phyloP scores from a whole-genome alignment of 2,797 vertebrate genomes.

The Peromyscus nudipes region DNA sequence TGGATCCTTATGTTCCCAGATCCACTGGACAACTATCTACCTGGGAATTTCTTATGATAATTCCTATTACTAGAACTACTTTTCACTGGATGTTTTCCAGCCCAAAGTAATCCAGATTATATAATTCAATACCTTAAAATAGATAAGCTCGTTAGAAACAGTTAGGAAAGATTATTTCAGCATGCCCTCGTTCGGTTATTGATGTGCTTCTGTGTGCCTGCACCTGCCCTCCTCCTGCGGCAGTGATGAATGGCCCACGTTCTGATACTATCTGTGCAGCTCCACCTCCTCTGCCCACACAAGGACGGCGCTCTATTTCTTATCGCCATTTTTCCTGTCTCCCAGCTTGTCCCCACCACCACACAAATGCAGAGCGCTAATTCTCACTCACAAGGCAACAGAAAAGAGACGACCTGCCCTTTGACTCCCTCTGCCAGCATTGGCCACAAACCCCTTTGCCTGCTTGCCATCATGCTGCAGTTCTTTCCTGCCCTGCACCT shows the following conservation, averaged over 20 bases:
- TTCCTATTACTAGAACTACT: not conserved
- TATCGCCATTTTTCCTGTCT: not conserved
- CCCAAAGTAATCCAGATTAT: not conserved
- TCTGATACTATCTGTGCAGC: not conserved
- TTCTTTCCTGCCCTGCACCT: not conserved
- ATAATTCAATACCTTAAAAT: not conserved
- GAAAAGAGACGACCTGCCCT: not conserved
- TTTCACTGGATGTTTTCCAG: not conserved
- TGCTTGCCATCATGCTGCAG: not conserved
- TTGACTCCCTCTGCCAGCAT: not conserved
- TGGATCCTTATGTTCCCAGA: not conserved
- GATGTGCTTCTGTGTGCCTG: not conserved
- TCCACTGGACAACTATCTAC: not conserved
- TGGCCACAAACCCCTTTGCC: not conserved
- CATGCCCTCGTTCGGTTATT: not conserved
- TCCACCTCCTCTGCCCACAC: not conserved
- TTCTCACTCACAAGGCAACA: not conserved
- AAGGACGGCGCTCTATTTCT: not conserved
- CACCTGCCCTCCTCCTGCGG: not conserved
- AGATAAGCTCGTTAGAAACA: not conserved
- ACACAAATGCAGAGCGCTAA: not conserved
- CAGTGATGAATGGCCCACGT: fast-evolving
- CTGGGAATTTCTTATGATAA: not conserved
- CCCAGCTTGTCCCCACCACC: not conserved
- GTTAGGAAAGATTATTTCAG: not conserved